Evolutionary conservation across 2,888 invertebrate genomes (phyloP).

Genomic region (Heliconius erato): DNA sequence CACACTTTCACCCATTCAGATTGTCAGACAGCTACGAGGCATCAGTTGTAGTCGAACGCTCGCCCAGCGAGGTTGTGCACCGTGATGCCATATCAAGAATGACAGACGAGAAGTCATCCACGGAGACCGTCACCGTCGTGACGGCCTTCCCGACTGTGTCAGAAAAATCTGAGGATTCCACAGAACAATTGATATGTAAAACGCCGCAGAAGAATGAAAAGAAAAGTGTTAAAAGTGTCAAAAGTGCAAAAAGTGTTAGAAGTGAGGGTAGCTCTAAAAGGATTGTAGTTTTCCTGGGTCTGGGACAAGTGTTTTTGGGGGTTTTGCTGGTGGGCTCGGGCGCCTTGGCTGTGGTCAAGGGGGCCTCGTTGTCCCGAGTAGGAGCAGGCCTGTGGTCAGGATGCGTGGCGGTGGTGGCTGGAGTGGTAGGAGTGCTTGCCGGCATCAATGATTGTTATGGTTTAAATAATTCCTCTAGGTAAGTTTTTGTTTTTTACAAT

Average conservation of each 20-base stretch:
- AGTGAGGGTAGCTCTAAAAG: slow-evolving; percentile 64
- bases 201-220: slow-evolving; percentile 75
- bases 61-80: slow-evolving; percentile 54
- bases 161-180: slow-evolving; percentile 84
- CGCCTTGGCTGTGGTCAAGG: slow-evolving; percentile 87
- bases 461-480: slow-evolving; percentile 70
- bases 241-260: slow-evolving; percentile 74
- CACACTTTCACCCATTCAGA: slow-evolving; percentile 57
- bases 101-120: slow-evolving; percentile 61
- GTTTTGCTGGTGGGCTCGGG: slow-evolving; percentile 88
- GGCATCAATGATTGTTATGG: slow-evolving; percentile 86
- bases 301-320: slow-evolving; percentile 88
- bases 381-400: slow-evolving; percentile 90
- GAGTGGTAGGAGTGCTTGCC: slow-evolving; percentile 87
- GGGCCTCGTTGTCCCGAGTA: slow-evolving; percentile 84
- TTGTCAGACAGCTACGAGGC: not conserved
- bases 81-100: slow-evolving; percentile 55
- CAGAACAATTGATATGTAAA: slow-evolving; percentile 86
- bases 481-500: slow-evolving; percentile 51
- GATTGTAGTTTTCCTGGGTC: slow-evolving; percentile 84
- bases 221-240: slow-evolving; percentile 58
- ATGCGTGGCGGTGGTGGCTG: slow-evolving; percentile 87
- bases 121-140: slow-evolving; percentile 61
- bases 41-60: slow-evolving; percentile 47
- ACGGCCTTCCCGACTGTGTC: slow-evolving; percentile 75